Conservation (phyloP, 2,113 vertebrate species). For the Tretioscincus oriximinensis region DNA sequence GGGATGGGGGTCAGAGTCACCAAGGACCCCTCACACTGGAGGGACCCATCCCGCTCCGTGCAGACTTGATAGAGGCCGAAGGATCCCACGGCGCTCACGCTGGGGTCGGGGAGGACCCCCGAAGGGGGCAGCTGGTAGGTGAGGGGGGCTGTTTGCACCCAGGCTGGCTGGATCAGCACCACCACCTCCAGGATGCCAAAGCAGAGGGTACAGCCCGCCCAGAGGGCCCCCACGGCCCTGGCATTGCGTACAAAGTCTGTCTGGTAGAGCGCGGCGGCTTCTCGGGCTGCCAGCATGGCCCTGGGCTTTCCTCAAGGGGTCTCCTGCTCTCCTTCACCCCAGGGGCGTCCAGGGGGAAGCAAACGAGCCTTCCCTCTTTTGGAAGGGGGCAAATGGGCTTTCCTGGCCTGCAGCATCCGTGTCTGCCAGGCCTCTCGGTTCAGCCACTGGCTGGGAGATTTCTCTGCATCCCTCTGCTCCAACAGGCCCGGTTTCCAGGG, state of each 20-base stretch:
- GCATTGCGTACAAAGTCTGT: constrained; percentile 81
- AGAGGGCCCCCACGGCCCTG: constrained; percentile 78
- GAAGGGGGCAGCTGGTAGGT: constrained; percentile 27
- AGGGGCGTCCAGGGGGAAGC: not conserved
- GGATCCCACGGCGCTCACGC: constrained; percentile 59
- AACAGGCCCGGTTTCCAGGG: not conserved
- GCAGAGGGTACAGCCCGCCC: constrained; percentile 81
- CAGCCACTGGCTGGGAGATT: not conserved
- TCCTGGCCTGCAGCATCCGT: not conserved
- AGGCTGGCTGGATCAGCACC: constrained; percentile 80
- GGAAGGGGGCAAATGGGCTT: not conserved
- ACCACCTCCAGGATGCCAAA: constrained; percentile 81
- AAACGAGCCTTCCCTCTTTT: not conserved
- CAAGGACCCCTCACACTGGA: constrained; percentile 76
- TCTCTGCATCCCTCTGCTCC: not conserved
- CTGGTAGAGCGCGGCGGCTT: constrained; percentile 79
- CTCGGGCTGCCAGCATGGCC: constrained; percentile 52
- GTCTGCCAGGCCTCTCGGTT: no score
- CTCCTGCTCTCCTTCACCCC: not conserved
- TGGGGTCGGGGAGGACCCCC: constrained; percentile 18
- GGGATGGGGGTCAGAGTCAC: constrained; percentile 77
- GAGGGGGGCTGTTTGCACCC: constrained; percentile 66
- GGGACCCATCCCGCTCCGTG: constrained; percentile 70
- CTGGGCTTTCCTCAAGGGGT: no score
- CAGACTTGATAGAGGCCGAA: constrained; percentile 83